Evolutionary conservation across 2,797 vertebrate species (phyloP).

Genomic region (Alouatta caraya): DNA sequence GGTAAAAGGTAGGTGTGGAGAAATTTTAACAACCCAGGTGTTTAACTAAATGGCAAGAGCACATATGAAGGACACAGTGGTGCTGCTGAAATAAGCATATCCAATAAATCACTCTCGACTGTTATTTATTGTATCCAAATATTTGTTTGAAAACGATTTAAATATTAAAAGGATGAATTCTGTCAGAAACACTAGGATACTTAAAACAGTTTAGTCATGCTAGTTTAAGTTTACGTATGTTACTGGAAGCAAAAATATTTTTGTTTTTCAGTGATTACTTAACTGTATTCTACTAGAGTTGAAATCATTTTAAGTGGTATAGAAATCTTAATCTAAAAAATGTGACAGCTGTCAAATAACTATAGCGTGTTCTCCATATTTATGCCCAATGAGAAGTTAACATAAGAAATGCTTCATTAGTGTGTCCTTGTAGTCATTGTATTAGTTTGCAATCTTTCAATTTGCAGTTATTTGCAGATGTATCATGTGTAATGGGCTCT

Average conservation of each 20-base stretch:
- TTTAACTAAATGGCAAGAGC: neutral
- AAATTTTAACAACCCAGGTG: neutral
- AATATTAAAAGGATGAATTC: neutral
- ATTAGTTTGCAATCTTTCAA: slow-evolving; percentile 57
- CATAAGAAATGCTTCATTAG: slow-evolving; percentile 19
- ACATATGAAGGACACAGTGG: neutral
- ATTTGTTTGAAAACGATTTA: neutral
- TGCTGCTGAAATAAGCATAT: neutral
- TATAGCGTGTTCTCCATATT: fast-evolving
- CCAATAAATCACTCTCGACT: neutral
- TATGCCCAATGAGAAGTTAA: neutral
- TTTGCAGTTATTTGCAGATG: slow-evolving; percentile 44
- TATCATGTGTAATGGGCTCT: slow-evolving; percentile 12
- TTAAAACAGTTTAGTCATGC: neutral
- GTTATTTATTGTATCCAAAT: neutral
- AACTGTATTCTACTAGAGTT: neutral
- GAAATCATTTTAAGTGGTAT: neutral
- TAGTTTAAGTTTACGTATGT: neutral
- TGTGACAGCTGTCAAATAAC: neutral
- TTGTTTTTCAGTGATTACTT: neutral
- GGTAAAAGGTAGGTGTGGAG: neutral
- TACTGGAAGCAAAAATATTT: neutral
- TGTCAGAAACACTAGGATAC: neutral
- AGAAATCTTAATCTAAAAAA: neutral
- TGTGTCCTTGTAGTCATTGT: slow-evolving; percentile 33